Evolutionary conservation across 2,888 invertebrate species (phyloP).

Genomic region (Acanthosepion esculentum): DNA sequence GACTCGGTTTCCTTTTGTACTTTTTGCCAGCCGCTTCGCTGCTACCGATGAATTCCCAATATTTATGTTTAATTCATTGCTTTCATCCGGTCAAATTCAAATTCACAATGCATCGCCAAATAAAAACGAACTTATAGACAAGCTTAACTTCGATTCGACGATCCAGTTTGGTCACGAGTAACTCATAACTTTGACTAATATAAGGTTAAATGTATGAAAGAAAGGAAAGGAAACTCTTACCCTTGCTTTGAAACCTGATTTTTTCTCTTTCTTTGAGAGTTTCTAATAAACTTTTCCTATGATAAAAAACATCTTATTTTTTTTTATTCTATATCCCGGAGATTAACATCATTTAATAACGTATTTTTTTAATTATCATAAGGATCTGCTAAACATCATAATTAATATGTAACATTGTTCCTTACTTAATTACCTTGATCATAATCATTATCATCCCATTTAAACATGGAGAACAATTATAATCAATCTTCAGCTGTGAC

Average conservation of each 20-base stretch:
- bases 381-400: too few relatives aligned
- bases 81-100: background rate
- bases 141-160: background rate
- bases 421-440: too few relatives aligned
- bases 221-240: background rate
- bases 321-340: too few relatives aligned
- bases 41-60: background rate
- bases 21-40: background rate
- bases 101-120: background rate
- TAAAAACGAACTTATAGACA: background rate
- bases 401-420: too few relatives aligned
- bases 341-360: too few relatives aligned
- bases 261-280: background rate
- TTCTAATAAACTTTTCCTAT: too few relatives aligned
- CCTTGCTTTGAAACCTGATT: background rate
- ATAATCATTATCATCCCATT: too few relatives aligned
- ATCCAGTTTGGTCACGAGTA: background rate
- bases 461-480: too few relatives aligned
- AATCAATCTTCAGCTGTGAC: too few relatives aligned
- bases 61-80: constrained; percentile 22
- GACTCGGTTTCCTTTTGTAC: background rate
- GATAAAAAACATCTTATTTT: too few relatives aligned
- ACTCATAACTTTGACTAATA: background rate
- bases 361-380: too few relatives aligned
- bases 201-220: too few relatives aligned